Evolutionary conservation across 1,140 invertebrate species (phyloP).

Genomic region (Drosophila sechellia): DNA sequence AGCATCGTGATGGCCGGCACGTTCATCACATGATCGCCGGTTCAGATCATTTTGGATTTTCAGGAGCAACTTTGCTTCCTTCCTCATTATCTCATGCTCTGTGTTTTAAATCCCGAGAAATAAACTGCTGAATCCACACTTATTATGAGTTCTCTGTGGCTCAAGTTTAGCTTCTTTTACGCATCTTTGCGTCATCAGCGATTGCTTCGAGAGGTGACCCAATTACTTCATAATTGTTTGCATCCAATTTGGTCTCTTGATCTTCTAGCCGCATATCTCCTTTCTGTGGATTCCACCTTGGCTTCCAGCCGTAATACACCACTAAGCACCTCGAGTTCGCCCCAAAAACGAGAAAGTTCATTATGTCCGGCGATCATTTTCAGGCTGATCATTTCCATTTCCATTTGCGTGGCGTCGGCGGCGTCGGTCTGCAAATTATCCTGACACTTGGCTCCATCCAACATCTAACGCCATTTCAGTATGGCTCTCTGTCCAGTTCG

Average conservation of each 20-base stretch:
- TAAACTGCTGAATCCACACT: slow-evolving; percentile 61
- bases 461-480: slow-evolving; percentile 14
- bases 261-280: slow-evolving; percentile 22
- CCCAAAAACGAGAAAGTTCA: slow-evolving; percentile 79
- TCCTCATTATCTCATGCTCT: background rate
- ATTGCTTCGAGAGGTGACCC: slow-evolving; percentile 56
- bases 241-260: slow-evolving; percentile 26
- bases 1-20: slow-evolving; percentile 64
- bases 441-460: slow-evolving; percentile 57
- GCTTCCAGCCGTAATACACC: slow-evolving; percentile 52
- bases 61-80: slow-evolving; percentile 22
- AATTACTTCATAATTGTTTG: slow-evolving; percentile 74
- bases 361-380: slow-evolving; percentile 65
- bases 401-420: slow-evolving; percentile 71
- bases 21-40: slow-evolving; percentile 45
- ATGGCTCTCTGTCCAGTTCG: slow-evolving; percentile 13
- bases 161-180: slow-evolving; percentile 19
- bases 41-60: slow-evolving; percentile 22
- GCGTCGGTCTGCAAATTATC: slow-evolving; percentile 62
- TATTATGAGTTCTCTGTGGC: slow-evolving; percentile 38
- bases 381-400: slow-evolving; percentile 64
- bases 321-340: slow-evolving; percentile 47
- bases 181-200: slow-evolving; percentile 61
- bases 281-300: slow-evolving; percentile 43
- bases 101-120: slow-evolving; percentile 58